Conservation (phyloP, 2,113 vertebrate genomes). For the human (Homo sapiens) region GRCh38 chr3:130786501-130787000, state of each 20-base stretch:
- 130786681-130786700: neutral
- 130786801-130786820: neutral
- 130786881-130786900: neutral
- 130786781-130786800: neutral
- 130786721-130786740: neutral
- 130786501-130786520: neutral
- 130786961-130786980: neutral
- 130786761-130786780: neutral
- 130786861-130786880: neutral
- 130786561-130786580: neutral
- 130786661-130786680: neutral
- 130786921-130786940: neutral
- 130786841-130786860: neutral
- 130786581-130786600: neutral
- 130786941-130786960: slow-evolving; percentile 15
- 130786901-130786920: neutral
- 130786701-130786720: neutral
- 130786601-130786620: neutral
- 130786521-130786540: neutral
- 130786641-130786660: neutral
- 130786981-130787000: neutral
- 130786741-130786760: neutral
- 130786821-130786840: neutral
- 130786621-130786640: neutral
- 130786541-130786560: neutral